phyloP scores from a whole-genome alignment of 2,888 invertebrate genomes.

The Rotaria magnacalcarata region DNA sequence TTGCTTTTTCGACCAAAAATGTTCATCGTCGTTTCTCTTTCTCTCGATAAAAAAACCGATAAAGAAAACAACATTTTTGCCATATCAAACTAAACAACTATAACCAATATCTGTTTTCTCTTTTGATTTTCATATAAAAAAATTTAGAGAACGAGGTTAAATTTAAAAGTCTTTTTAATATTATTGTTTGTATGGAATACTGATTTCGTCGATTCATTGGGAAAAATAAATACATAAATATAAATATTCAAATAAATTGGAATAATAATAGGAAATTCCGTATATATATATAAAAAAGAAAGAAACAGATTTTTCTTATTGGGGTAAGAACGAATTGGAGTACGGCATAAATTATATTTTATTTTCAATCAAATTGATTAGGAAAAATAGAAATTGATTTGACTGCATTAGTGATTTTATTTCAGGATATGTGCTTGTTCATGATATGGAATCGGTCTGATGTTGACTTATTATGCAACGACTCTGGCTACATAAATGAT shows the following conservation, averaged over 20 bases:
- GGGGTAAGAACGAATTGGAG: neutral
- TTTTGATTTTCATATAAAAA: neutral
- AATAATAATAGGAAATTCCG: neutral
- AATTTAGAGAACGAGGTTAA: neutral
- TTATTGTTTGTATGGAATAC: neutral
- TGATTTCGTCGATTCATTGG: neutral
- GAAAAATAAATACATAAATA: neutral
- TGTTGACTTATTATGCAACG: neutral
- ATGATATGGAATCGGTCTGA: neutral
- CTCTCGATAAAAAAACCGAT: neutral
- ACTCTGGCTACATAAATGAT: neutral
- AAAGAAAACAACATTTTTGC: neutral
- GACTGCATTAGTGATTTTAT: neutral
- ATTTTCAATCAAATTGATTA: neutral
- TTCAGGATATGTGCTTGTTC: neutral
- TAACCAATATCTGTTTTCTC: neutral
- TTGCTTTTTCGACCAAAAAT: conserved; percentile 18
- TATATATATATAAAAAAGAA: too few relatives aligned
- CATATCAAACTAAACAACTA: neutral
- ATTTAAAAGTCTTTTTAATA: neutral
- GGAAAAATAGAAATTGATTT: neutral
- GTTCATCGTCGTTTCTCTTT: conserved; percentile 5
- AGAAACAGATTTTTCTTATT: neutral
- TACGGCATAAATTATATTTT: neutral
- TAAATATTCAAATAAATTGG: neutral